Conservation (phyloP, 1,140 invertebrate species). For the Camponotus pennsylvanicus region DNA sequence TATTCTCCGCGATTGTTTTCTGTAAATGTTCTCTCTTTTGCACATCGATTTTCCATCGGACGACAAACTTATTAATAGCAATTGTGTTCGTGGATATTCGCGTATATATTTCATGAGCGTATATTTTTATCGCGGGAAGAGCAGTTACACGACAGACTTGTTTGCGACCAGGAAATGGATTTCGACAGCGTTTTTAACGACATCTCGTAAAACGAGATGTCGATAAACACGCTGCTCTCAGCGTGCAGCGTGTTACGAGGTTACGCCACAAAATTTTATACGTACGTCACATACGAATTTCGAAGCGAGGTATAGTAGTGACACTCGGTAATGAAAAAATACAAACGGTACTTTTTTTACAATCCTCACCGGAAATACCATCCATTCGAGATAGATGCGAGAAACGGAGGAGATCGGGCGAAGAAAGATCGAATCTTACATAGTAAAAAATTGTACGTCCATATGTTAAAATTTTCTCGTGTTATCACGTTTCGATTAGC, state of each 20-base stretch:
- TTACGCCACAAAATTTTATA: conserved; percentile 40
- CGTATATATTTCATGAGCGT: not conserved
- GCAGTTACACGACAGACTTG: conserved; percentile 24
- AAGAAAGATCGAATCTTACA: not conserved
- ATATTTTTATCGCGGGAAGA: conserved; percentile 15
- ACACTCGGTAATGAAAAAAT: conserved; percentile 39
- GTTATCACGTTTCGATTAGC: no score
- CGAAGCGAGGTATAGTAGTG: not conserved
- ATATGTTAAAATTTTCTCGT: no score
- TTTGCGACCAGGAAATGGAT: conserved; percentile 39
- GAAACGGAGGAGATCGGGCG: not conserved
- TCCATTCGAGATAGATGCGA: not conserved
- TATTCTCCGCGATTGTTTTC: not conserved
- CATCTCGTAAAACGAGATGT: conserved; percentile 46
- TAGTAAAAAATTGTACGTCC: not conserved
- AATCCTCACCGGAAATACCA: conserved; percentile 7
- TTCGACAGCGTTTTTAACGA: conserved; percentile 61
- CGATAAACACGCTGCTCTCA: conserved; percentile 47
- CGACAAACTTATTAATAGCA: conserved; percentile 20
- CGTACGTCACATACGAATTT: conserved; percentile 27
- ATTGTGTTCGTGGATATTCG: not conserved
- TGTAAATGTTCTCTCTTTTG: not conserved
- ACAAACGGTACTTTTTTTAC: conserved; percentile 37
- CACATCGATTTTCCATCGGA: not conserved
- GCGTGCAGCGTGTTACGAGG: conserved; percentile 28